A percentile compares a stretch with the other conserved stretches of the same genome.
Evolutionary conservation across 1,140 invertebrate species (phyloP).

Genomic region (Aphaenogaster ashmeadi): DNA sequence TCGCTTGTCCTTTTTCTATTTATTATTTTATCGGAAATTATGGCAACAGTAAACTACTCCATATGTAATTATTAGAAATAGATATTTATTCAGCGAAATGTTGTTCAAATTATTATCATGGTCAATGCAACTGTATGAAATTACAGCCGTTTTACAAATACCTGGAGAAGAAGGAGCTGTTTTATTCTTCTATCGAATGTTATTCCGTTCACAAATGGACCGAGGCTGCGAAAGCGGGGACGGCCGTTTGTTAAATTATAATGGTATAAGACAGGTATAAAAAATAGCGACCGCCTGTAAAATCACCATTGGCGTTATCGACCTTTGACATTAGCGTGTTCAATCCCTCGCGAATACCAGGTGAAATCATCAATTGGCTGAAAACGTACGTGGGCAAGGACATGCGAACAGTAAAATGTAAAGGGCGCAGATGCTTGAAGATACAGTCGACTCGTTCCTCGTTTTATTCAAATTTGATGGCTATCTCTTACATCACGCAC

Average conservation of each 20-base stretch:
- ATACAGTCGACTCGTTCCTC: conserved; percentile 5
- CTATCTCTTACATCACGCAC: conserved; percentile 5
- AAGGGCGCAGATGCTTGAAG: conserved; percentile 20
- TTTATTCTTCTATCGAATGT: conserved; percentile 7
- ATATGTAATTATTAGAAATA: not conserved
- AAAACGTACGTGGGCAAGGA: conserved; percentile 45
- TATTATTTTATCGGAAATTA: not conserved
- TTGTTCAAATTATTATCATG: not conserved
- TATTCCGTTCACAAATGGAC: not conserved
- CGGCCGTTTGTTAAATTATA: conserved; percentile 13
- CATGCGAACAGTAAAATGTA: conserved; percentile 21
- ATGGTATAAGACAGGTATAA: conserved; percentile 11
- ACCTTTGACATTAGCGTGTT: conserved; percentile 58
- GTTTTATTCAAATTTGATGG: conserved; percentile 44
- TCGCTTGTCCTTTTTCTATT: not conserved
- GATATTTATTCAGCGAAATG: not conserved
- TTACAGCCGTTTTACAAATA: not conserved
- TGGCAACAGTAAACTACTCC: not conserved
- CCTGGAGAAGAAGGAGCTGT: not conserved
- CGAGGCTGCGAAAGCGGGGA: not conserved
- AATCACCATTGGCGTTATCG: conserved; percentile 1
- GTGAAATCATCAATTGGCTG: conserved; percentile 44
- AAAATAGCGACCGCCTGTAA: conserved; percentile 11
- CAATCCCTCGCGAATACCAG: conserved; percentile 18
- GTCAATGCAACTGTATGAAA: not conserved